Evolutionary conservation across 2,797 vertebrate genomes (phyloP).

Genomic region (Myripristis jacobus): DNA sequence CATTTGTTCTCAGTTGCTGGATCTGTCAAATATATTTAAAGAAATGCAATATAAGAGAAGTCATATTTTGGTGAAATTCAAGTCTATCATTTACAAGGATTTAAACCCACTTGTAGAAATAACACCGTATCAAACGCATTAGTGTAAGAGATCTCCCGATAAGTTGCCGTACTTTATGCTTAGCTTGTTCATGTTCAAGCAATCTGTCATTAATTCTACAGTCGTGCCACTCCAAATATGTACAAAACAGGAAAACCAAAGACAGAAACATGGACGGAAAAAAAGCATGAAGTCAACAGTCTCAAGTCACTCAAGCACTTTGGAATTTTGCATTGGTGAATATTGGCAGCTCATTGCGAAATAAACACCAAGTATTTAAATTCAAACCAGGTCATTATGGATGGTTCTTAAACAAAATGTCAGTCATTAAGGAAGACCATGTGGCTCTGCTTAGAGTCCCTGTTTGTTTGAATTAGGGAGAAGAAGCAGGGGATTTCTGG

Average conservation of each 20-base stretch:
- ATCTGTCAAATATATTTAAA: background rate
- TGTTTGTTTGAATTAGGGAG: slow-evolving; percentile 78
- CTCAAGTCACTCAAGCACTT: slow-evolving; percentile 68
- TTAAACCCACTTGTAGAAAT: slow-evolving; percentile 32
- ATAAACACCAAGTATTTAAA: slow-evolving; percentile 80
- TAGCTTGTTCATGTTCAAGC: slow-evolving; percentile 42
- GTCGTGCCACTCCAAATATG: slow-evolving; percentile 60
- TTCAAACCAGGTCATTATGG: slow-evolving; percentile 79
- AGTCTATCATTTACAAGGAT: slow-evolving; percentile 24
- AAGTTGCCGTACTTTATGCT: slow-evolving; percentile 46
- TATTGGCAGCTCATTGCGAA: slow-evolving; percentile 78
- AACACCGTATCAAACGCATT: slow-evolving; percentile 29
- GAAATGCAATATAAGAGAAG: slow-evolving; percentile 3
- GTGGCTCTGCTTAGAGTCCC: slow-evolving; percentile 83
- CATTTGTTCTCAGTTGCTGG: background rate
- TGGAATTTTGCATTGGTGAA: slow-evolving; percentile 74
- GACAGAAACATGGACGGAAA: slow-evolving; percentile 16
- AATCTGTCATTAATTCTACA: slow-evolving; percentile 71
- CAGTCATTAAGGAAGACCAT: slow-evolving; percentile 81
- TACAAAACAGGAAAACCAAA: slow-evolving; percentile 63
- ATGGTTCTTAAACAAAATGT: slow-evolving; percentile 84
- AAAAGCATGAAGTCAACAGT: slow-evolving; percentile 66
- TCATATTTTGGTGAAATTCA: slow-evolving; percentile 13
- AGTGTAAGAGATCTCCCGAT: slow-evolving; percentile 39
- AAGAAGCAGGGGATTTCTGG: slow-evolving; percentile 73